A percentile compares a stretch with the other conserved stretches of the same genome.
These are phyloP conservation scores for Hippocampus comes DNA, from an alignment of 2,113 vertebrate genomes.

Conservation along the genomic window DNA sequence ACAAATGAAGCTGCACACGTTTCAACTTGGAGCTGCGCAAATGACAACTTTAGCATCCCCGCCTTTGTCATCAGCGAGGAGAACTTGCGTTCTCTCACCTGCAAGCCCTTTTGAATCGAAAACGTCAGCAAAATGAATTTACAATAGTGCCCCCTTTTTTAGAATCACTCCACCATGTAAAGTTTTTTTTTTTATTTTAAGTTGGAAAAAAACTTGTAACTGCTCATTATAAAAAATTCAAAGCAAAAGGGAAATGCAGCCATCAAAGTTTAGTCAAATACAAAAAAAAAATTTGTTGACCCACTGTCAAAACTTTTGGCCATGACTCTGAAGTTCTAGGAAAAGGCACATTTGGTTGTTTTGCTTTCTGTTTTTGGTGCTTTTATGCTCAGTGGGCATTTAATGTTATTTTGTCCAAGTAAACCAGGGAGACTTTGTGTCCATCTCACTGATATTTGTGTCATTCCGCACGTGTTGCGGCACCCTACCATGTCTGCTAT, in stretches of 20 bases:
- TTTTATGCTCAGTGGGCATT: not conserved
- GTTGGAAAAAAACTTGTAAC: not conserved
- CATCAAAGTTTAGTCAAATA: not conserved
- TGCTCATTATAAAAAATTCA: not conserved
- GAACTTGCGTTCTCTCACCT: too few relatives aligned
- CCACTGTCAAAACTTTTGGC: not conserved
- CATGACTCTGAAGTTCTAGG: not conserved
- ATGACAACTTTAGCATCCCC: not conserved
- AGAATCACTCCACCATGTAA: not conserved
- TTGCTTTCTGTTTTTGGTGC: not conserved
- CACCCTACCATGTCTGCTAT: slow-evolving; percentile 14
- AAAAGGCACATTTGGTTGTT: not conserved
- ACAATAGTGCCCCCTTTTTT: not conserved
- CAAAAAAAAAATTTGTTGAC: not conserved
- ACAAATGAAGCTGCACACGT: too few relatives aligned
- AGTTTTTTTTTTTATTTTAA: not conserved
- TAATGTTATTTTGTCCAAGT: too few relatives aligned
- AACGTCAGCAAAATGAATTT: not conserved
- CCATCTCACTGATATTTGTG: slow-evolving; percentile 20
- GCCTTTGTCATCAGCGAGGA: not conserved
- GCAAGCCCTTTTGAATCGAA: not conserved
- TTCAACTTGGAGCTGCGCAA: too few relatives aligned
- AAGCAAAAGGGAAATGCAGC: not conserved
- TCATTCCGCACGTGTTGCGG: slow-evolving; percentile 29
- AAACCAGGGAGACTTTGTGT: not conserved